Evolutionary conservation across 2,113 vertebrate species (phyloP), one percentile per base, ranked within the genome.

Genomic region (Columbina picui): DNA sequence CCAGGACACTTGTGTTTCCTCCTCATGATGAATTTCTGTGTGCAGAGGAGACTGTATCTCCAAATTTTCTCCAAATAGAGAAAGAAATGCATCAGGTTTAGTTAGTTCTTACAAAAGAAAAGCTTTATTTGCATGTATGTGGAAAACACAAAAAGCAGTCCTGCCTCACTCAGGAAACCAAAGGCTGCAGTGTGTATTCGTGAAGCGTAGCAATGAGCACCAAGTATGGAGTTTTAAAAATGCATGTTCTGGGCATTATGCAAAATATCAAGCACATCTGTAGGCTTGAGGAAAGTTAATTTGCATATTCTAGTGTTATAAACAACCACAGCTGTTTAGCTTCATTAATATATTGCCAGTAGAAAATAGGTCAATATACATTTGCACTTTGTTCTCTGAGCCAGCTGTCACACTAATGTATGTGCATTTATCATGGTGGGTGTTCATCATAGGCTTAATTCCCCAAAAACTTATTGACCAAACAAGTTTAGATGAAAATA

Each of bases 341-440:
- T 76, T 94, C 16, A 2, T 82, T 89, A 81, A 78, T 95, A 34
- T 56, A 70, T 81, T 93, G 64, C 78, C 49, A 69, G 86, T 26
- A 87, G 80, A 92, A 95, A 87, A 86, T 92, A 94, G 87, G 93
- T 95, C 96, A 95, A 52, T 88, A 50, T 60, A 55, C 19, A 56
- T 87, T 93, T 89, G 49, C 15, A 94, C 25, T 80, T 89, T 86
- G 39, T 83, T 89, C 63, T 89, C 23, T 20, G 49, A 87, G 84
- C 26, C 38, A 93, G 82, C 64, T 96, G 90, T 90, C 84, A 86
- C 59, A n/a, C 13, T 65, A 80, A 86, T 36, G 49, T 56, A 82
- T 83, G 39, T 36, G 12, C 19, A 3, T 14, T 8, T 13, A 41
- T 38, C 0, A 0, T 3, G 4, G 41, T 53, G 61, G 41, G 50